Conservation (phyloP, 2,113 vertebrate genomes). For the Periophthalmodon schlosseri region DNA sequence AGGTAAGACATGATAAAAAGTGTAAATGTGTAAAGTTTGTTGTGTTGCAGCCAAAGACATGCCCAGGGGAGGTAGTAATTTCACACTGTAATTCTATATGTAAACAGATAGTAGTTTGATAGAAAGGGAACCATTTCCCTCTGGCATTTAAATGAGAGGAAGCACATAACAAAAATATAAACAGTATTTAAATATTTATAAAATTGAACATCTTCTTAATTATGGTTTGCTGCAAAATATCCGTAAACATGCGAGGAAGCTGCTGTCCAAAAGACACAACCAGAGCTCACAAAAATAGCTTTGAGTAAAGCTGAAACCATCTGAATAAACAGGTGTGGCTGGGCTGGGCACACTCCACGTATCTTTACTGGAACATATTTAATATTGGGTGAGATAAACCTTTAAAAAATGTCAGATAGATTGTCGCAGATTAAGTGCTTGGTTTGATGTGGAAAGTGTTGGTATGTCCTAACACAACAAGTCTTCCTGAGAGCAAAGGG, state of each 20-base stretch:
- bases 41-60: constrained; percentile 15
- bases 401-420: not conserved
- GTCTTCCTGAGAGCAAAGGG: not conserved
- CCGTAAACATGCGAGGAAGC: not conserved
- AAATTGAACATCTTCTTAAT: not conserved
- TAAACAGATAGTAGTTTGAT: constrained; percentile 13
- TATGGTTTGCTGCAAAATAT: not conserved
- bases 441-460: too few species aligned
- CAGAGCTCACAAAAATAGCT: constrained; percentile 4
- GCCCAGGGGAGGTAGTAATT: constrained; percentile 30
- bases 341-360: constrained; percentile 14
- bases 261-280: constrained; percentile 22
- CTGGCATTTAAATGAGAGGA: not conserved
- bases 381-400: constrained; percentile 8
- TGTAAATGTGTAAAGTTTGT: not conserved
- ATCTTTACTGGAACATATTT: constrained; percentile 3
- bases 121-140: not conserved
- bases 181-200: not conserved
- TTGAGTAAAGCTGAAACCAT: constrained; percentile 36
- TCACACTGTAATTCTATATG: constrained; percentile 39
- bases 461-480: not conserved
- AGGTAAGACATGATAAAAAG: not conserved
- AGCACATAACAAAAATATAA: not conserved
- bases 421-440: too few species aligned
- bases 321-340: constrained; percentile 36